phyloP scores from a whole-genome alignment of 1,140 invertebrate species.

The Druon quercuslanigerum region DNA sequence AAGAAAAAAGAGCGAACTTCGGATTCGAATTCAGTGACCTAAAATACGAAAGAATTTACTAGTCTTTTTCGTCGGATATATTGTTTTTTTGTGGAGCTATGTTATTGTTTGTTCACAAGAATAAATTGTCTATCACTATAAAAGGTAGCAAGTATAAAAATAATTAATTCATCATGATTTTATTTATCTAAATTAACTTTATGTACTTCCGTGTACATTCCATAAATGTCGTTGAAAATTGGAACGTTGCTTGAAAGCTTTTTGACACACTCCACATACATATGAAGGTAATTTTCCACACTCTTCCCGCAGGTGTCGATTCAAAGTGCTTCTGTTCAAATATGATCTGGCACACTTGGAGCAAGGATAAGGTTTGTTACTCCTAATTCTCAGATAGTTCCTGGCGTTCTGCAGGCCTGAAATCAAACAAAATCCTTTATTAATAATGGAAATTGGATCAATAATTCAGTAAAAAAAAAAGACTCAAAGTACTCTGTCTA shows the following conservation, averaged over 20 bases:
- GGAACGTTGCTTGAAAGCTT: slow-evolving; percentile 54
- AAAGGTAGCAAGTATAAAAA: neutral
- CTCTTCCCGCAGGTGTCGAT: slow-evolving; percentile 51
- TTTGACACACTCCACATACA: slow-evolving; percentile 47
- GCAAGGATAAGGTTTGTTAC: slow-evolving; percentile 57
- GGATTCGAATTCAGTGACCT: too few species aligned
- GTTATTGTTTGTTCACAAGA: neutral
- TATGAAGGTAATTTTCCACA: slow-evolving; percentile 48
- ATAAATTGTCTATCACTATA: neutral
- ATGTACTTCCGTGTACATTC: slow-evolving; percentile 59
- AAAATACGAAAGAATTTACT: too few species aligned
- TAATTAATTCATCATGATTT: neutral
- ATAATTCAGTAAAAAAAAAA: neutral
- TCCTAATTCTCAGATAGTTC: neutral
- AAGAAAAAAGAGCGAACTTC: too few species aligned
- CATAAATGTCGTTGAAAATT: slow-evolving; percentile 68
- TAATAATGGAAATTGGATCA: slow-evolving; percentile 5
- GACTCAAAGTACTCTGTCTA: too few species aligned
- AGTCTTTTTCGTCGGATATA: neutral
- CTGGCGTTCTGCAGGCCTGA: slow-evolving; percentile 40
- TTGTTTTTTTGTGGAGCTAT: too few species aligned
- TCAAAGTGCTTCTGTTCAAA: slow-evolving; percentile 67
- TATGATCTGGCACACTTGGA: slow-evolving; percentile 72
- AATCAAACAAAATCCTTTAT: slow-evolving; percentile 44
- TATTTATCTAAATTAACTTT: neutral